Evolutionary conservation across 2,888 invertebrate species (phyloP), one percentile per base, ranked within the genome.

Genomic region (Calliphora vomitoria): DNA sequence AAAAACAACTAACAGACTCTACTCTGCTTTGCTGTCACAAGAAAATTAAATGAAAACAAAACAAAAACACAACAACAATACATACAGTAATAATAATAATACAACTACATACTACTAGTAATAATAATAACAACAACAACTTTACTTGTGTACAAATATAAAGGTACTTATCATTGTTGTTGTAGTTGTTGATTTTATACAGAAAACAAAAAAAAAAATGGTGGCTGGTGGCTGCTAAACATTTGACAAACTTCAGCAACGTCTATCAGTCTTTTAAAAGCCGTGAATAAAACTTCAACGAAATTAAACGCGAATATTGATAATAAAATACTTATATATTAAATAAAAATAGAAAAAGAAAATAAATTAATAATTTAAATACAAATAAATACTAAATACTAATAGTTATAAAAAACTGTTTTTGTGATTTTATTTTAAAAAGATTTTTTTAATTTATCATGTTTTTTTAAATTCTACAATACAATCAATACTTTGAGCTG

Each of bases 211-310:
- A 71, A 80, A 10, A 71, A 80, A 74, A 66, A 53, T 66, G 53
- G 31, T 74, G 74, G 25, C 58, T 86, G 82, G 10, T 82, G 83
- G 69, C 69, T 80, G 87, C 74, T 84, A 72, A 87, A 81, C 83
- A 84, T 84, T 35, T 87, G 75, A 87, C 85, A 85, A 87, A 87
- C 82, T 82, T 87, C 79, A 71, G n/a, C 75, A 74, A 75, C 44
- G 85, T 81, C 75, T 75, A 76, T 87, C 87, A 87, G 87, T 87
- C 85, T 87, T 66, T 50, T 58, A 31, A 64, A 85, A 87, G 79
- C 75, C 31, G 82, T 76, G 87, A 79, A 82, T 82, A 82, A 71
- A 87, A 87, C 87, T 87, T 76, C 85, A 87, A 75, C 85, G 75
- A 66, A 47, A 66, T 53, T 18, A 8, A 66, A 41, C 47, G 66